A percentile compares a stretch with the other conserved stretches of the same genome.
These are phyloP conservation scores for Trematomus bernacchii DNA, from an alignment of 2,797 vertebrate genomes.

Conservation along the genomic window DNA sequence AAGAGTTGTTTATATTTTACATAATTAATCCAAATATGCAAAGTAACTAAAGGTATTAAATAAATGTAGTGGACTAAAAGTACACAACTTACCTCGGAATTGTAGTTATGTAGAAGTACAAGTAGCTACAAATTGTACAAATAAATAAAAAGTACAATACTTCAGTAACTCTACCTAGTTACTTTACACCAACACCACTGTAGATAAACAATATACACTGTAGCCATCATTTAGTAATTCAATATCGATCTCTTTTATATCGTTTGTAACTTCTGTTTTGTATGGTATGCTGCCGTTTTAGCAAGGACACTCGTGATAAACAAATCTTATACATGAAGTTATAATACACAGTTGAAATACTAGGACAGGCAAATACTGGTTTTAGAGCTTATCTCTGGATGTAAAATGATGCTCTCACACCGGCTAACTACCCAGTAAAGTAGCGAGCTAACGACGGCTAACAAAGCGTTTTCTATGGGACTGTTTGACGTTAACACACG, in stretches of 20 bases:
- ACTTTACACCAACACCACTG: neutral
- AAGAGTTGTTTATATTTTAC: too few species aligned
- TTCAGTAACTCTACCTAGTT: too few species aligned
- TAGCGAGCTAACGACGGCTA: slow-evolving; percentile 43
- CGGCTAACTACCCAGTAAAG: slow-evolving; percentile 11
- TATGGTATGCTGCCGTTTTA: neutral
- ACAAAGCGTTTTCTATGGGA: neutral
- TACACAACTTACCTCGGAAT: too few species aligned
- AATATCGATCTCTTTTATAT: rapidly evolving
- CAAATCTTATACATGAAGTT: neutral
- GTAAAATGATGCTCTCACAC: slow-evolving; percentile 3
- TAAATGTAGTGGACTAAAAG: too few species aligned
- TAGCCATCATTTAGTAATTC: neutral
- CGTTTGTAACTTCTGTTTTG: neutral
- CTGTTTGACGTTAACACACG: neutral
- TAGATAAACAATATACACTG: neutral
- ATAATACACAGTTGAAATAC: neutral
- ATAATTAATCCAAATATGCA: too few species aligned
- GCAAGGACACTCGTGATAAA: neutral
- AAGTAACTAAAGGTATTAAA: too few species aligned
- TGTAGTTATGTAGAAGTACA: too few species aligned
- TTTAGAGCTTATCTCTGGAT: neutral
- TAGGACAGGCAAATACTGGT: neutral
- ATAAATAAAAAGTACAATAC: too few species aligned
- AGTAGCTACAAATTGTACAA: too few species aligned